Base-by-base conservation (phyloP, 2,888 invertebrate species). In the Ferrisia virgata region DNA sequence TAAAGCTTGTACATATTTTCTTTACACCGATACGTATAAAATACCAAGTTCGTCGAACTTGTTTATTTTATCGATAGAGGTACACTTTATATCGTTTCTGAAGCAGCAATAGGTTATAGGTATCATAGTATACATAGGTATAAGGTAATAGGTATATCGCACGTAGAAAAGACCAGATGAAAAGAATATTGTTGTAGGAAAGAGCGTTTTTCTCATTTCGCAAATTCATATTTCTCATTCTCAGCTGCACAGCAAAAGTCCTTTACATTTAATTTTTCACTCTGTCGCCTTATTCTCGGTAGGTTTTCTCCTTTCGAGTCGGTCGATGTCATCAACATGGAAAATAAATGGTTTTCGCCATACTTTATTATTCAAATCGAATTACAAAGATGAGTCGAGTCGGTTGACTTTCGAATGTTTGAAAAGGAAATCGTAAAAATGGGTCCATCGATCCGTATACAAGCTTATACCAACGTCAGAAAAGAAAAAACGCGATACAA, bases 291-390 rank as follows among this genome's bases (percentile, higher is more conserved):
- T 72, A 33, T 31, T 72, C 31, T 31, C 72, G n/a, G 33, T 31
- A n/a, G 33, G 72, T 72, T 72, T 72, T 11, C n/a, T n/a, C n/a
- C n/a, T n/a, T n/a, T 25, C 72, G 72, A 72, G 72, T 31, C 15
- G 18, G 15, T 11, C 11, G 64, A 8, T 72, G 33, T 72, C 72
- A 11, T 31, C 31, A 31, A 18, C 31, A 33, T 72, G 72, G 25
- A 72, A 72, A 72, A 72, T 72, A 72, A 72, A 72, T 72, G 72
- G 72, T 72, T 72, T 72, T 33, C n/a, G 72, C 6, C 33, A 33
- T 72, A 72, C 72, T 72, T 72, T 72, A 72, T 72, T 72, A 72
- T 72, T 72, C 33, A 72, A 72, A 72, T 72, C 72, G 72, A 72
- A 72, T 72, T 72, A 72, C 25, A 72, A 72, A 72, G 72, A 72